Base-by-base conservation (phyloP, 2,888 invertebrate species). In the Volucella inflata region DNA sequence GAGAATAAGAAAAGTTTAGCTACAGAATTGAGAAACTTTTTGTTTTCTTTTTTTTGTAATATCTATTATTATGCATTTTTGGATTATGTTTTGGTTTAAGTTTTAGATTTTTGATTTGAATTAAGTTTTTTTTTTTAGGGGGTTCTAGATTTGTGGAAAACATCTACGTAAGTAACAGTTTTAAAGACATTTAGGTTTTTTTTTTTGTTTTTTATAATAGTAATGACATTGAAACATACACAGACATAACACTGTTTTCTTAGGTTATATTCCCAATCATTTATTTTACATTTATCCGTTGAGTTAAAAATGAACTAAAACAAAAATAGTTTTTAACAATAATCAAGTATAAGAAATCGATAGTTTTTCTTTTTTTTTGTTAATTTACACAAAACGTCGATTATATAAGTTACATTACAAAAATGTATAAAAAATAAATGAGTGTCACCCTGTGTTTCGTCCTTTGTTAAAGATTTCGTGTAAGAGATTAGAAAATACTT, bases 221-320 rank as follows among this genome's bases (percentile, higher is more conserved):
- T 81, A 77, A 81, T 85, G 81, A 85, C 85, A 85, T 85, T 85
- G 85, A 85, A 85, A 85, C 85, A 85, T 85, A 85, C 81, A 81
- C 81, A 85, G 85, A 85, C 81, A 85, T 85, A 85, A 85, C 81
- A 85, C 85, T 71, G 36, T 77, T 76, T 57, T 76, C 4, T 30
- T 30, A 30, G 48, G 53, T 55, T 65, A 48, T 44, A 3, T 55
- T 30, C 16, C 51, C 42, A 8, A 51, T 60, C 30, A 30, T 57
- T 40, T 67, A 59, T 46, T 65, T 75, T 42, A 71, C 67, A 75
- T 68, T 71, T 76, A 71, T 76, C 46, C 30, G 11, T 79, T 75
- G 42, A 77, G 14, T 55, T 59, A 16, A 55, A 65, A 82, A 68
- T 17, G 11, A 46, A 51, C 12, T 42, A 17, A 68, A 44, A 16